phyloP scores from a whole-genome alignment of 2,888 invertebrate genomes.

The Lasioglossum oenotherae region DNA sequence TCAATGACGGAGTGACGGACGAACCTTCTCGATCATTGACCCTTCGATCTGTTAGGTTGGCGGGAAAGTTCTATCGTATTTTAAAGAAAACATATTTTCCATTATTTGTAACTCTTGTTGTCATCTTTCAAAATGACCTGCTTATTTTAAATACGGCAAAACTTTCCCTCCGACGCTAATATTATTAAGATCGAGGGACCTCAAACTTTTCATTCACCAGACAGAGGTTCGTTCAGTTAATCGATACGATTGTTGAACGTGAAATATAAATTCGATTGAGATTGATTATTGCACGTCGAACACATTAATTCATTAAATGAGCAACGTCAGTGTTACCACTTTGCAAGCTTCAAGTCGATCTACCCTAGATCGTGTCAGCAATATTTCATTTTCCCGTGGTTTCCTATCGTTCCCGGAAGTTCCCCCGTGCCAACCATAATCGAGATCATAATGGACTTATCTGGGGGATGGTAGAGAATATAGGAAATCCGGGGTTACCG shows the following conservation, averaged over 20 bases:
- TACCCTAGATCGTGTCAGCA: neutral
- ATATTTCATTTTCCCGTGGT: neutral
- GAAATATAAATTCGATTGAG: neutral
- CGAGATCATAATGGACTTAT: constrained; percentile 3
- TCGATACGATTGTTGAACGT: neutral
- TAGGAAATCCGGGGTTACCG: constrained; percentile 1
- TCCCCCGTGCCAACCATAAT: neutral
- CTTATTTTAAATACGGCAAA: too few relatives aligned
- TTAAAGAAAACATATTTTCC: too few relatives aligned
- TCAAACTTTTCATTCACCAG: neutral
- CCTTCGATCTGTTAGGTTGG: neutral
- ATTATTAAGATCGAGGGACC: neutral
- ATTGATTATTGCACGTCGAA: neutral
- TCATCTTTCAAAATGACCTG: too few relatives aligned
- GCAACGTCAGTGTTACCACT: neutral
- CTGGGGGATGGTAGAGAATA: neutral
- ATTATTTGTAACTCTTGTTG: too few relatives aligned
- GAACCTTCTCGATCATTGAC: neutral
- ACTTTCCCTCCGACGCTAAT: too few relatives aligned
- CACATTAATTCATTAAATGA: neutral
- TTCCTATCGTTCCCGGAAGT: neutral
- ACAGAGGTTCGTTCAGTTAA: neutral
- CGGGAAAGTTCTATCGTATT: too few relatives aligned
- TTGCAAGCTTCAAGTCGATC: neutral
- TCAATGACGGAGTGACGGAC: neutral